These are phyloP conservation scores for Eubasilissa splendida DNA, from an alignment of 2,888 invertebrate species.

Conservation along the genomic window DNA sequence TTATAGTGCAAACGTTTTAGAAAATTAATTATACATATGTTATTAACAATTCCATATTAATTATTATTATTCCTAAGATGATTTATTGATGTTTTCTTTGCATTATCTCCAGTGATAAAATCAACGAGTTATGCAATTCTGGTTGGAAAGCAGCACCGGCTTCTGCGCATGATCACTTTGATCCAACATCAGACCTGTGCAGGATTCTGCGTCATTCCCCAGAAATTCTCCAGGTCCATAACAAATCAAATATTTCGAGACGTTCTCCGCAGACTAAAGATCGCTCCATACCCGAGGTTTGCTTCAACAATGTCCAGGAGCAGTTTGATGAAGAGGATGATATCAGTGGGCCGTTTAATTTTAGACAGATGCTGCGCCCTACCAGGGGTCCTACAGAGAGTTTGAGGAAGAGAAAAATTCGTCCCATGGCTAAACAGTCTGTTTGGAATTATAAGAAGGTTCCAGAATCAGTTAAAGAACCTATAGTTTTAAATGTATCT, in stretches of 20 bases:
- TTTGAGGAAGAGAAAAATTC: slow-evolving; percentile 75
- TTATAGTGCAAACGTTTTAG: too few relatives aligned
- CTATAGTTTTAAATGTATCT: slow-evolving; percentile 35
- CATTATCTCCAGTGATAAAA: slow-evolving; percentile 68
- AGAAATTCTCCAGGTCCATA: slow-evolving; percentile 34
- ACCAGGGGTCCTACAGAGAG: slow-evolving; percentile 81
- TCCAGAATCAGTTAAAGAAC: slow-evolving; percentile 42
- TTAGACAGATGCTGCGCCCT: slow-evolving; percentile 77
- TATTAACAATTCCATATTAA: too few relatives aligned
- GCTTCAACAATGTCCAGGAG: slow-evolving; percentile 52
- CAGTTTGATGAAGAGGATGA: slow-evolving; percentile 73
- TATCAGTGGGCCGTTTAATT: slow-evolving; percentile 78
- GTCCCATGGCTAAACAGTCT: slow-evolving; percentile 39
- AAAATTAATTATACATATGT: too few relatives aligned
- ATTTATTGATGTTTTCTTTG: not conserved
- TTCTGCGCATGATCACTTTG: slow-evolving; percentile 64
- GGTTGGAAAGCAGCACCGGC: slow-evolving; percentile 65
- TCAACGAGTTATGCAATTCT: slow-evolving; percentile 69
- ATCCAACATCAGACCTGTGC: slow-evolving; percentile 69
- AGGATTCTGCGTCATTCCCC: slow-evolving; percentile 69
- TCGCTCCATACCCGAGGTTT: slow-evolving; percentile 56
- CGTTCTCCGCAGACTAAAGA: slow-evolving; percentile 47
- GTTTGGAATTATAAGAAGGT: slow-evolving; percentile 54
- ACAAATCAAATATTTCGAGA: slow-evolving; percentile 45
- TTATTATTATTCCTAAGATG: not conserved